Evolutionary conservation across 2,888 invertebrate species (phyloP).

Genomic region (Mythimna ferrago): DNA sequence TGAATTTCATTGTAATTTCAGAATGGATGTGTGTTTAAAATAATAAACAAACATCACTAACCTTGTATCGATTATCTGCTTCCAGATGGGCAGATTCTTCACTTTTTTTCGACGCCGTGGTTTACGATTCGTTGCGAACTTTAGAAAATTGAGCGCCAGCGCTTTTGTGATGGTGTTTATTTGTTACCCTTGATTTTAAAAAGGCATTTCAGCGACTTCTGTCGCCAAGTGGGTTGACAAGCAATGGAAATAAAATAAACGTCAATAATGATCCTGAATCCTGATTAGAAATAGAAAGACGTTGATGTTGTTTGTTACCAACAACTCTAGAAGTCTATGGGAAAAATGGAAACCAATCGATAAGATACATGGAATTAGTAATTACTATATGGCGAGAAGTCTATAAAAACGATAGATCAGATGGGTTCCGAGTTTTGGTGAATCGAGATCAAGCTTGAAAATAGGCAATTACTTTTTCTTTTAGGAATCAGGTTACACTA

Average conservation of each 20-base stretch:
- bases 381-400: not conserved
- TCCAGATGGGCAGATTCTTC: conserved; percentile 78
- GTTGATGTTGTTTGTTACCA: conserved; percentile 15
- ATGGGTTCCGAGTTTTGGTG: no score
- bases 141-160: conserved; percentile 66
- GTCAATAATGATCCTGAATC: not conserved
- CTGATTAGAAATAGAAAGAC: not conserved
- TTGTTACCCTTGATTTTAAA: conserved; percentile 61
- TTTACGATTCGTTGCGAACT: conserved; percentile 72
- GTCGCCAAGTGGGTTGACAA: conserved; percentile 38
- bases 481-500: no score
- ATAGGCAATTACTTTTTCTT: no score
- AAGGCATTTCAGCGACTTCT: conserved; percentile 46
- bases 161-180: conserved; percentile 55
- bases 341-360: not conserved
- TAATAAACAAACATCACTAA: conserved; percentile 56
- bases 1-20: not conserved
- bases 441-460: no score
- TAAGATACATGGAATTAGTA: conserved; percentile 3
- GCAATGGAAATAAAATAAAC: conserved; percentile 6
- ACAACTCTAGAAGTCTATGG: not conserved
- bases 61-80: conserved; percentile 80
- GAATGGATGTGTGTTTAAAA: not conserved
- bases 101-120: conserved; percentile 83
- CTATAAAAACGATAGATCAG: not conserved